phyloP scores from a whole-genome alignment of 2,888 invertebrate species.

The Epsilonema sp. region DNA sequence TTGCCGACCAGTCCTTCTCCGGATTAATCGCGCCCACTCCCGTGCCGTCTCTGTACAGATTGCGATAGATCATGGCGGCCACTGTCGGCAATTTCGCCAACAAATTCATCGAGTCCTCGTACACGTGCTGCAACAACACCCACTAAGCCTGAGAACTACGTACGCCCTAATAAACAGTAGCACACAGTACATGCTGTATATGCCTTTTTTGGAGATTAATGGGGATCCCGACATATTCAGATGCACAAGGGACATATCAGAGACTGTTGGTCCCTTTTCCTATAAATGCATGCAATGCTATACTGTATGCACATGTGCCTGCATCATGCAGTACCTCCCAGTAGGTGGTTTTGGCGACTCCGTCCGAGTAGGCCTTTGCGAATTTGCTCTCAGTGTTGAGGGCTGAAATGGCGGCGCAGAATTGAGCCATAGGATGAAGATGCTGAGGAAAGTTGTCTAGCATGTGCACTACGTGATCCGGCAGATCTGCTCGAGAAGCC shows the following conservation, averaged over 20 bases:
- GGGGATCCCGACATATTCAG: too few relatives aligned
- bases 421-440: conserved; percentile 84
- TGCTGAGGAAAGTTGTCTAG: conserved; percentile 70
- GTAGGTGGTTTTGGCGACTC: conserved; percentile 62
- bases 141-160: neutral
- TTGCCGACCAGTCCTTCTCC: conserved; percentile 65
- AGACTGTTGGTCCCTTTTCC: too few relatives aligned
- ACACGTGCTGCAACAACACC: conserved; percentile 41
- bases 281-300: too few relatives aligned
- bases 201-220: conserved; percentile 13
- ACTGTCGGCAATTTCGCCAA: conserved; percentile 83
- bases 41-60: conserved; percentile 60
- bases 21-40: conserved; percentile 69
- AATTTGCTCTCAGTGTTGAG: conserved; percentile 78
- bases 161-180: too few relatives aligned
- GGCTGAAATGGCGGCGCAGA: conserved; percentile 69
- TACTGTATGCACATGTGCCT: too few relatives aligned
- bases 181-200: too few relatives aligned
- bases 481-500: conserved; percentile 66
- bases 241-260: too few relatives aligned
- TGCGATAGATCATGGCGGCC: conserved; percentile 80
- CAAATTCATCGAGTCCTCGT: conserved; percentile 81
- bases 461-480: conserved; percentile 75
- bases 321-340: too few relatives aligned
- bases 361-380: conserved; percentile 66